Evolutionary conservation across 2,113 vertebrate species (phyloP).

Genomic region (Heterotilapia buettikoferi): DNA sequence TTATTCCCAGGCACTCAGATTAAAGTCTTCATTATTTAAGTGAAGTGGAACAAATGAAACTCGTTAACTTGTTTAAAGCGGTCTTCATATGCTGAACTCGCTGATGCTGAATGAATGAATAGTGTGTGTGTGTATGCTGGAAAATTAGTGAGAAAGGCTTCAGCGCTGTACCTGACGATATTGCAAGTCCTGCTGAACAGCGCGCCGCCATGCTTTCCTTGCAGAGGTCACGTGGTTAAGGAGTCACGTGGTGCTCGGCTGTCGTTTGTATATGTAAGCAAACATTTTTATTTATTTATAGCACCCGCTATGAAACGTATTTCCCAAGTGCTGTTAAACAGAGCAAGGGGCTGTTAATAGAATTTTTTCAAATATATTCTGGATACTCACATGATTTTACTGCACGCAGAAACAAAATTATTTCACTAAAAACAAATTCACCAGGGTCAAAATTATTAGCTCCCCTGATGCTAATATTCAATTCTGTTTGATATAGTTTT

Average conservation of each 20-base stretch:
- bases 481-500: background rate
- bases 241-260: background rate
- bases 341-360: background rate
- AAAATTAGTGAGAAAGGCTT: background rate
- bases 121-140: background rate
- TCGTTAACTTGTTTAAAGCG: background rate
- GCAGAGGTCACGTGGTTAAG: slow-evolving; percentile 44
- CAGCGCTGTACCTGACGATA: slow-evolving; percentile 38
- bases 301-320: background rate
- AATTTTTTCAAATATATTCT: background rate
- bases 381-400: background rate
- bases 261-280: background rate
- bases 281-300: background rate
- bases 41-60: background rate
- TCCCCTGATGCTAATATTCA: background rate
- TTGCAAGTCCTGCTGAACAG: background rate
- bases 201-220: slow-evolving; percentile 53
- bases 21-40: background rate
- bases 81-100: background rate
- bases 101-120: background rate
- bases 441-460: background rate
- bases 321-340: background rate
- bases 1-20: background rate
- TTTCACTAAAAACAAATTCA: background rate
- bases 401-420: background rate